Percentiles rank a stretch among this genome's conserved stretches.
These are phyloP conservation scores for Monochamus alternatus DNA, from an alignment of 2,888 invertebrate genomes.

Conservation along the genomic window DNA sequence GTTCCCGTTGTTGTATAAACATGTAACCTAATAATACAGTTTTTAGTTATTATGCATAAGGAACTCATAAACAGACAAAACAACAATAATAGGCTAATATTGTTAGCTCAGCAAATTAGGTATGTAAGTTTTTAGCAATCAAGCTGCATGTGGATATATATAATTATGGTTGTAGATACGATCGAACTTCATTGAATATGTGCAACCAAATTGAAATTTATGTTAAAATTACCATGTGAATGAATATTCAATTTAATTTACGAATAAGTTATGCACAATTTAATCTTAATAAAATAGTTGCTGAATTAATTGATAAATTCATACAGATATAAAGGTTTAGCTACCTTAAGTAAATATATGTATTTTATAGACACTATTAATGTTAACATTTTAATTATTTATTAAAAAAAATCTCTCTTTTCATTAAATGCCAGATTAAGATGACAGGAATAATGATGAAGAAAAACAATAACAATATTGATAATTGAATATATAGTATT, in stretches of 20 bases:
- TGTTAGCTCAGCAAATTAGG: not conserved
- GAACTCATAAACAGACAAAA: too few relatives aligned
- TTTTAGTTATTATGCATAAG: not conserved
- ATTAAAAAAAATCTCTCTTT: too few relatives aligned
- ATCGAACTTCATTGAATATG: slow-evolving; percentile 47
- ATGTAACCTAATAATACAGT: too few relatives aligned
- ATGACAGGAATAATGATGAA: too few relatives aligned
- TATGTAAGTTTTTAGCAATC: not conserved
- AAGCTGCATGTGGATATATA: slow-evolving; percentile 15
- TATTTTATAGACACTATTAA: too few relatives aligned
- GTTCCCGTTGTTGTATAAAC: too few relatives aligned
- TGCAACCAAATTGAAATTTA: slow-evolving; percentile 53
- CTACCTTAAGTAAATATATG: not conserved
- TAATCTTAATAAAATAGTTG: slow-evolving; percentile 32
- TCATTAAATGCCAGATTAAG: too few relatives aligned
- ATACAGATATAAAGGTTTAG: not conserved
- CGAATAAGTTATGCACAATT: slow-evolving; percentile 53
- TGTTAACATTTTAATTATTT: too few relatives aligned
- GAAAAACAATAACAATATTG: too few relatives aligned
- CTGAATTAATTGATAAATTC: not conserved
- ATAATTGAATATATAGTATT: too few relatives aligned
- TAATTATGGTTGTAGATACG: slow-evolving; percentile 3
- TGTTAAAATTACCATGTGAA: slow-evolving; percentile 52
- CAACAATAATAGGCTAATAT: too few relatives aligned
- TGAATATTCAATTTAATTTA: slow-evolving; percentile 56